Percentiles rank a stretch among this genome's conserved stretches.
phyloP scores from a whole-genome alignment of 2,888 invertebrate species.

The Timema podura region DNA sequence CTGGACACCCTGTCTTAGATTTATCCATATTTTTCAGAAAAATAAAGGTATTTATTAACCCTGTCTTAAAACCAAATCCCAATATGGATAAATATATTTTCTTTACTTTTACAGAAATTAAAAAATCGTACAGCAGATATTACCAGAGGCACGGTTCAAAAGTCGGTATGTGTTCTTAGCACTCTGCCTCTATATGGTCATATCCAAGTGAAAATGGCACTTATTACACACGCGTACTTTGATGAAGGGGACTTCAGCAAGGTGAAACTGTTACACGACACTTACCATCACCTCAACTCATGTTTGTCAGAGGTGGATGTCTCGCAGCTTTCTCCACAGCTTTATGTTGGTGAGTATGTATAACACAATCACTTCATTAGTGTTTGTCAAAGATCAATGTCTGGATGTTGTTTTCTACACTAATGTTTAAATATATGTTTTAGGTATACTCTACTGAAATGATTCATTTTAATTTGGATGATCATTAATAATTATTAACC shows the following conservation, averaged over 20 bases:
- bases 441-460: too few relatives aligned
- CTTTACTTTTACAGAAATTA: slow-evolving; percentile 73
- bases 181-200: slow-evolving; percentile 89
- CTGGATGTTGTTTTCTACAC: too few relatives aligned
- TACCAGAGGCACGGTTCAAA: slow-evolving; percentile 95
- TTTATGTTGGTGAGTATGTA: slow-evolving; percentile 59
- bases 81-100: too few relatives aligned
- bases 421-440: too few relatives aligned
- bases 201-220: slow-evolving; percentile 89
- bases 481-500: too few relatives aligned
- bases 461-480: too few relatives aligned
- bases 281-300: slow-evolving; percentile 85
- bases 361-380: too few relatives aligned
- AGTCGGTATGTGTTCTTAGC: slow-evolving; percentile 94
- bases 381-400: too few relatives aligned
- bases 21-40: too few relatives aligned
- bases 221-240: slow-evolving; percentile 97
- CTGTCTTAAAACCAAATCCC: too few relatives aligned
- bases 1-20: too few relatives aligned
- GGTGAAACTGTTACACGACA: slow-evolving; percentile 83
- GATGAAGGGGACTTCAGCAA: slow-evolving; percentile 90
- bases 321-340: slow-evolving; percentile 48
- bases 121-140: slow-evolving; percentile 90
- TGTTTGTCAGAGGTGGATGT: slow-evolving; percentile 60
- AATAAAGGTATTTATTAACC: too few relatives aligned